Conservation (phyloP, 2,797 vertebrate genomes). For the Tapera naevia region DNA sequence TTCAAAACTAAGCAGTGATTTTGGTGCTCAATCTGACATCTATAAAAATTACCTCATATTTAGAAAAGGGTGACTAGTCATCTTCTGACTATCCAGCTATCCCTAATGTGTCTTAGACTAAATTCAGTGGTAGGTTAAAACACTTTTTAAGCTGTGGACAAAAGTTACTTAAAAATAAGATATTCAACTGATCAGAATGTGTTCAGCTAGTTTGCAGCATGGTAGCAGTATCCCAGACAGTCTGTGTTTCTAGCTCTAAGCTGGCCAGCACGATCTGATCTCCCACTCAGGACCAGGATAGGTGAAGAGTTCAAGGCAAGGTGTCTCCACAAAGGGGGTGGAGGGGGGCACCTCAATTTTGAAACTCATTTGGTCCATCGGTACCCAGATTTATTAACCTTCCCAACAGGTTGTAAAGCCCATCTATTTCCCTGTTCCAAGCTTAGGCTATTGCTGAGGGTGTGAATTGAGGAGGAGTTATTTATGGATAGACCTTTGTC, state of each 20-base stretch:
- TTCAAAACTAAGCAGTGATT: not conserved
- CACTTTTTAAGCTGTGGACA: not conserved
- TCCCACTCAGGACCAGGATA: not conserved
- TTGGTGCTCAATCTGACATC: not conserved
- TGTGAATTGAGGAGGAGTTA: slow-evolving; percentile 33
- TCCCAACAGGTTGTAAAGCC: slow-evolving; percentile 20
- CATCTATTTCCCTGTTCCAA: slow-evolving; percentile 27
- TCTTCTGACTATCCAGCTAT: not conserved
- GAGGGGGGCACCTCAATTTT: not conserved
- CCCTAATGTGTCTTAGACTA: not conserved
- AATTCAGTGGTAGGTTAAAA: not conserved
- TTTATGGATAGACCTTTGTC: slow-evolving; percentile 53
- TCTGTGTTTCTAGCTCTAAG: not conserved
- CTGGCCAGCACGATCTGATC: not conserved
- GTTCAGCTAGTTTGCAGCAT: not conserved
- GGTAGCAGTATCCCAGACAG: not conserved
- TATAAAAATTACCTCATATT: not conserved
- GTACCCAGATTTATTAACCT: slow-evolving; percentile 42
- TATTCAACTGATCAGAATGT: not conserved
- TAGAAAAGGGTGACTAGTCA: not conserved
- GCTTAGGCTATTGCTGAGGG: slow-evolving; percentile 31
- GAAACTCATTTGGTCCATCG: slow-evolving; percentile 35
- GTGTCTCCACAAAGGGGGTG: not conserved
- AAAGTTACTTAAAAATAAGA: not conserved
- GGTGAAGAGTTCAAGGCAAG: slow-evolving; percentile 50